Percentiles rank a stretch among this genome's conserved stretches.
phyloP scores from a whole-genome alignment of 2,797 vertebrate species.

The Ataeniobius toweri region DNA sequence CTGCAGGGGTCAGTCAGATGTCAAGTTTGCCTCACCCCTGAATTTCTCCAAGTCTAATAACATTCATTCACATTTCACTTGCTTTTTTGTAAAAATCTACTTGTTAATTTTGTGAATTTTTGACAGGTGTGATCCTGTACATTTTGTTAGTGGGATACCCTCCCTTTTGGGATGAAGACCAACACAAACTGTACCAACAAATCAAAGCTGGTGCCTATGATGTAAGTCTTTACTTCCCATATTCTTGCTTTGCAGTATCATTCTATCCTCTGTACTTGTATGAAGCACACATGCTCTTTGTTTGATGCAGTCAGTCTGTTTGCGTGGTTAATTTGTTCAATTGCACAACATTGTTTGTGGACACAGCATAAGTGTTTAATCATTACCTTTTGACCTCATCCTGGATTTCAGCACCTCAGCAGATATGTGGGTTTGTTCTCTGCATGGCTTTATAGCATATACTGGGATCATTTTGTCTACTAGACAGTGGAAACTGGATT shows the following conservation, averaged over 20 bases:
- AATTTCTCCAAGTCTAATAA: too few relatives aligned
- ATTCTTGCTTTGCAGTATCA: neutral
- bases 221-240: conserved; percentile 77
- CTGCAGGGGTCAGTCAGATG: neutral
- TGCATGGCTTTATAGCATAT: neutral
- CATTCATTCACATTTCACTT: neutral
- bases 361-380: neutral
- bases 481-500: neutral
- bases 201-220: conserved; percentile 98
- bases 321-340: neutral
- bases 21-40: too few relatives aligned
- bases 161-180: conserved; percentile 98
- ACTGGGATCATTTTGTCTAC: neutral
- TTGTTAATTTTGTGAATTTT: conserved; percentile 18
- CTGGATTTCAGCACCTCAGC: neutral
- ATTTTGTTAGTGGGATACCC: conserved; percentile 97
- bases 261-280: neutral
- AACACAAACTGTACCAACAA: conserved; percentile 97
- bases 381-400: too few relatives aligned
- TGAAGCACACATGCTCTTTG: neutral
- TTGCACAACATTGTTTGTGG: neutral
- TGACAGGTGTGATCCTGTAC: conserved; percentile 93
- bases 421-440: neutral
- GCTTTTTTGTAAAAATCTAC: neutral
- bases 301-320: conserved; percentile 13